phyloP scores from a whole-genome alignment of 2,113 vertebrate species.

The Ctenomys sociabilis region DNA sequence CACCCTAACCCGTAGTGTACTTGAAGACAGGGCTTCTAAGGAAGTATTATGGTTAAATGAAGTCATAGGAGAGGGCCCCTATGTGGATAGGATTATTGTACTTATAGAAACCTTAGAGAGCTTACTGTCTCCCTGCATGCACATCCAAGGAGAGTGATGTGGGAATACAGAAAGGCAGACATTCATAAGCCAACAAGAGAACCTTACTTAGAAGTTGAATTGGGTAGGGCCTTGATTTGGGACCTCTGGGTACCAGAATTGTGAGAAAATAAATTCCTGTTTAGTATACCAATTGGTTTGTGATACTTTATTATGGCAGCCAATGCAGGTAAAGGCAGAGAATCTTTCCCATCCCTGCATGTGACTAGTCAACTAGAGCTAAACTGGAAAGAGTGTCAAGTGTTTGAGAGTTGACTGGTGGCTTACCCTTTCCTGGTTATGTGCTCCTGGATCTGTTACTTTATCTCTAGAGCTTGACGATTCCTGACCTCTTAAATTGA shows the following conservation, averaged over 20 bases:
- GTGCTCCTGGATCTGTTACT: background rate
- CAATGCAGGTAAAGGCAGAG: background rate
- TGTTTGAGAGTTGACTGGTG: background rate
- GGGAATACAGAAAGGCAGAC: background rate
- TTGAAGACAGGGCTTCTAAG: background rate
- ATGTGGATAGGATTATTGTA: background rate
- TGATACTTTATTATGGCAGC: background rate
- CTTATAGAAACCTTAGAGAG: background rate
- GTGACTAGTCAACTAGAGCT: background rate
- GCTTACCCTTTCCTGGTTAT: accelerated
- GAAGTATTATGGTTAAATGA: background rate
- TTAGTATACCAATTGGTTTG: background rate
- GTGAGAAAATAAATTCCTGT: background rate
- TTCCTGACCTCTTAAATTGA: background rate
- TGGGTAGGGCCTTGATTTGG: background rate
- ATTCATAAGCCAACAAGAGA: background rate
- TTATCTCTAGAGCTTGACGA: background rate
- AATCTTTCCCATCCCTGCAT: background rate
- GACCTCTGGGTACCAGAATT: background rate
- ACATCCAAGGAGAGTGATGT: background rate
- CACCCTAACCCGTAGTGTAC: background rate
- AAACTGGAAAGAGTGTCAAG: background rate
- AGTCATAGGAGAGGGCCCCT: background rate
- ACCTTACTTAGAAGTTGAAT: background rate
- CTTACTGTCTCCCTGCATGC: background rate